These are phyloP conservation scores for Ophioninae sp. DNA, from an alignment of 2,888 invertebrate species.

Conservation along the genomic window DNA sequence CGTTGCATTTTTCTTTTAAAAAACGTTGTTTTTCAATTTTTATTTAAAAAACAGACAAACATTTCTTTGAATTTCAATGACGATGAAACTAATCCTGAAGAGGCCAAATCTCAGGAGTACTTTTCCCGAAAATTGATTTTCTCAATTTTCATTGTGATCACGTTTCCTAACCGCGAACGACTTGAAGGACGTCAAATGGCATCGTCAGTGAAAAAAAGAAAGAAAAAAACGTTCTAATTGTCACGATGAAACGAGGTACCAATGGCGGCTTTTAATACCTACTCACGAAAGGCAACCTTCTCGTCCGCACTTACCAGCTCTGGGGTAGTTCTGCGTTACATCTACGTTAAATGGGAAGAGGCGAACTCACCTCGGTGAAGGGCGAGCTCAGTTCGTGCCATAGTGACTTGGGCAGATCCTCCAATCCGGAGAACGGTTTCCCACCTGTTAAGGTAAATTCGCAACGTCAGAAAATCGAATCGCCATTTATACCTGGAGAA, in stretches of 20 bases:
- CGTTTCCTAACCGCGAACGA: neutral
- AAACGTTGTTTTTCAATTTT: neutral
- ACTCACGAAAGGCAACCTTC: neutral
- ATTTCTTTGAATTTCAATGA: neutral
- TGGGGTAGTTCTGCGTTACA: neutral
- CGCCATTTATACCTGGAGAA: too few species aligned
- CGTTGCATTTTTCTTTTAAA: neutral
- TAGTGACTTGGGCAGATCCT: conserved; percentile 77
- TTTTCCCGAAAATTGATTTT: neutral
- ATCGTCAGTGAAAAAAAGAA: neutral
- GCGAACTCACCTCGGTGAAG: conserved; percentile 77
- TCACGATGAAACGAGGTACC: neutral
- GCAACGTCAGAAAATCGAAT: neutral
- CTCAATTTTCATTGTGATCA: neutral
- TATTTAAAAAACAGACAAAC: neutral
- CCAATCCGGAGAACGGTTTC: conserved; percentile 77
- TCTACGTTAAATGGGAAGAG: conserved; percentile 1
- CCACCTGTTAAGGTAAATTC: conserved; percentile 73
- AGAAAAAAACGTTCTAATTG: neutral
- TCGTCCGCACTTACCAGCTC: neutral
- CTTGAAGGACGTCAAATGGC: neutral
- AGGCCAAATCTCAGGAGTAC: neutral
- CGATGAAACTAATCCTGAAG: neutral
- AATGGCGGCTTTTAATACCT: neutral
- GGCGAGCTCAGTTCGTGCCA: conserved; percentile 80